Evolutionary conservation across 2,797 vertebrate species (phyloP).

Genomic region (Propithecus perrieri): DNA sequence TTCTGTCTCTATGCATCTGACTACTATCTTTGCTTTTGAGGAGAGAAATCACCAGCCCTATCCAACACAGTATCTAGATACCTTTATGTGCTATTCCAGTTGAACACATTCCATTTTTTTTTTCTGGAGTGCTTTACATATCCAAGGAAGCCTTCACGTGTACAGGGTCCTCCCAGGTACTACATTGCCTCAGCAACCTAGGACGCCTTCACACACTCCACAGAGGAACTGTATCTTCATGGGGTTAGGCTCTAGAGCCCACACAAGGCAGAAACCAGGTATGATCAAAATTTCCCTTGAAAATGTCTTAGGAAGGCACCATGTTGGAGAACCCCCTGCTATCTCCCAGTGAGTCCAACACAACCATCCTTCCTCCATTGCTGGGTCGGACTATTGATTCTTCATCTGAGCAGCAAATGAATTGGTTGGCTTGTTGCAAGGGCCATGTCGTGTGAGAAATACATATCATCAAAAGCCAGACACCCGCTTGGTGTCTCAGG

Average conservation of each 20-base stretch:
- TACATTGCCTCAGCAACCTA: background rate
- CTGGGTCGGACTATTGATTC: background rate
- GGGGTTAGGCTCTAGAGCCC: background rate
- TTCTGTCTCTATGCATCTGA: background rate
- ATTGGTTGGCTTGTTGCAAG: background rate
- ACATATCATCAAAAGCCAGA: background rate
- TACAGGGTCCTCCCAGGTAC: background rate
- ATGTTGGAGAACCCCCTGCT: background rate
- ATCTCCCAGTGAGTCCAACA: background rate
- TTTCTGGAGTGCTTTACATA: background rate
- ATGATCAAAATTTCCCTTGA: background rate
- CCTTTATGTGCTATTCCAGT: background rate
- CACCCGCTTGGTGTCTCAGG: accelerated
- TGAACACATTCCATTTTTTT: background rate
- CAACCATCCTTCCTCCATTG: background rate
- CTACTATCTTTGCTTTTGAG: background rate
- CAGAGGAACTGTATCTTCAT: background rate
- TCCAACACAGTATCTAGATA: background rate
- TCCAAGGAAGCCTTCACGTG: background rate
- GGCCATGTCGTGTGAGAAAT: background rate
- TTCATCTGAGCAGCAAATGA: background rate
- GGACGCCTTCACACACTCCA: too few species aligned
- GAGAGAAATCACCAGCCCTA: background rate
- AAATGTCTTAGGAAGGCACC: background rate
- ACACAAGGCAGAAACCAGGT: background rate